Base-by-base conservation (phyloP, 1,140 invertebrate species). In the Hydropsyche tenuis region DNA sequence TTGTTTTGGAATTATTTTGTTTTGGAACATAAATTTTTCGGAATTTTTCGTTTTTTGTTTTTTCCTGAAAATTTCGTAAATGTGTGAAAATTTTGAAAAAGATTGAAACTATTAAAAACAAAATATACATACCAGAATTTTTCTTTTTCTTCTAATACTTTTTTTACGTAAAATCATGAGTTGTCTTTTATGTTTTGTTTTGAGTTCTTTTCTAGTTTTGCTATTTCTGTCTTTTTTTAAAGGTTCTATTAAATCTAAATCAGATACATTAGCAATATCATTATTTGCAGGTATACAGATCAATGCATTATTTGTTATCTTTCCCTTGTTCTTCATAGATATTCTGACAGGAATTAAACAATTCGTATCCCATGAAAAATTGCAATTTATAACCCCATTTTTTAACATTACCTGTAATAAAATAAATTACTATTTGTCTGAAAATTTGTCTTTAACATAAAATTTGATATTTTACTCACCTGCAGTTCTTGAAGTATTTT, bases 261-360 rank as follows among this genome's bases (percentile, higher is more conserved):
- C 87, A 73, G 80, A 86, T 62, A 80, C 86, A 73, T 45, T 77
- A 76, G 42, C 76, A 64, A 78, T 74, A 80, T 94, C 92, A 51
- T 80, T 80, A 1, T 74, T 4, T 42, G 81, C 83, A 64, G 92
- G 92, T 73, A 90, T 72, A 80, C 89, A 92, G 78, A 92, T 92
- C 30, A 89, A 77, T 1, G 90, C 86, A 82, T 90, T 88, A 68
- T 85, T 79, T 46, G 81, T 83, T 0, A 86, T 81, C 70, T 79
- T 80, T 9, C 87, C 88, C 74, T 85, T 87, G 12, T 81, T 79
- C 11, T 80, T 37, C 42, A 87, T 78, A 1, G 80, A 81, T 25
- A 90, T 27, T 78, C 83, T 85, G 0, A 91, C 81, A 30, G 87
- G 86, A 12, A 91, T 80, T 63, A 91, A 81, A 74, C 82, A 87